phyloP scores from a whole-genome alignment of 2,797 vertebrate species.

The Anguilla anguilla region DNA sequence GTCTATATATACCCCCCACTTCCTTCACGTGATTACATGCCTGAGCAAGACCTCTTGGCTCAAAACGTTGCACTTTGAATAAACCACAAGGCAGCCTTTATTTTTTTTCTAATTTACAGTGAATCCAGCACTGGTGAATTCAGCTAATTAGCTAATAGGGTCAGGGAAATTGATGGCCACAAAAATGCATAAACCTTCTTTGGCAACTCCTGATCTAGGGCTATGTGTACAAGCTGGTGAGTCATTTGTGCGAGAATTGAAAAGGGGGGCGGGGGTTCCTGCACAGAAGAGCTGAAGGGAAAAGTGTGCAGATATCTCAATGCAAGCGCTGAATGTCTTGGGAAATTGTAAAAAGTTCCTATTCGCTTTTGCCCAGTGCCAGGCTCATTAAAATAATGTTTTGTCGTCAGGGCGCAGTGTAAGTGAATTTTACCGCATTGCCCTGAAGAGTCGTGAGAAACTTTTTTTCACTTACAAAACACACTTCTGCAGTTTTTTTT shows the following conservation, averaged over 20 bases:
- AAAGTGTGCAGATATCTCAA: neutral
- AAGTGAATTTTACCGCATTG: constrained; percentile 6
- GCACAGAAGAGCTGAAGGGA: neutral
- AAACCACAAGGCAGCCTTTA: too few relatives aligned
- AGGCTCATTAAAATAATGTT: neutral
- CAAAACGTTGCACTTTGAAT: too few relatives aligned
- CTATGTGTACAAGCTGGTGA: neutral
- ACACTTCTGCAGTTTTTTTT: neutral
- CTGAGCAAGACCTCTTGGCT: too few relatives aligned
- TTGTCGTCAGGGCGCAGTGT: neutral
- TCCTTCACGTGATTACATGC: too few relatives aligned
- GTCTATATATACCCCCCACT: too few relatives aligned
- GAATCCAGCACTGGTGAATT: neutral
- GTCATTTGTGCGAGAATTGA: neutral
- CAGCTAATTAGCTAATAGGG: neutral
- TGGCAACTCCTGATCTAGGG: neutral
- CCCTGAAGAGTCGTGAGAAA: constrained; percentile 13
- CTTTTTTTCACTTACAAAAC: neutral
- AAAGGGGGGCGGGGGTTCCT: neutral
- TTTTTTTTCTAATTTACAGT: neutral
- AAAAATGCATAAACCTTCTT: neutral
- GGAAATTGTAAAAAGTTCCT: neutral
- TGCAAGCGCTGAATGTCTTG: neutral
- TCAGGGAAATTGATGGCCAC: neutral
- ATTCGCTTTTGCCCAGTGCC: neutral